A percentile compares a stretch with the other conserved stretches of the same genome.
These are phyloP conservation scores for Ochropacha duplaris DNA, from an alignment of 2,888 invertebrate species.

Conservation along the genomic window DNA sequence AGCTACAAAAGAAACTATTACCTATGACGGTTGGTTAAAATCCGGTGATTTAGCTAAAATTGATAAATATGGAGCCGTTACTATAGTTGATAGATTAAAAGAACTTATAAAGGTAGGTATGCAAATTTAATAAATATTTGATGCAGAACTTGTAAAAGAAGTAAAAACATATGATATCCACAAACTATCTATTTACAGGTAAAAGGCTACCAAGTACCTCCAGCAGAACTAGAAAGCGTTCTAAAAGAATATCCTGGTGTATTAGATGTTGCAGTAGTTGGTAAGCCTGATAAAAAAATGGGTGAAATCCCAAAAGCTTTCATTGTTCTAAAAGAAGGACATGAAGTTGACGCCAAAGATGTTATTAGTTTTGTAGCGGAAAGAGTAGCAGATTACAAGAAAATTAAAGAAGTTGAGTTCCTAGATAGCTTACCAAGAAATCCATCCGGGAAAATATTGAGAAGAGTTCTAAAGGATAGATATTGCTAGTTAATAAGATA, in stretches of 20 bases:
- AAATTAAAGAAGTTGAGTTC: slow-evolving; percentile 85
- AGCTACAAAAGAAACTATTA: slow-evolving; percentile 86
- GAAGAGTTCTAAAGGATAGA: slow-evolving; percentile 79
- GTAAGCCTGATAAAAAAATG: slow-evolving; percentile 84
- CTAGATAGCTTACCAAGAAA: slow-evolving; percentile 87
- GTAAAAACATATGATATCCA: no score
- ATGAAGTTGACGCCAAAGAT: slow-evolving; percentile 72
- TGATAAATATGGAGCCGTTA: slow-evolving; percentile 85
- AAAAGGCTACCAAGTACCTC: slow-evolving; percentile 90
- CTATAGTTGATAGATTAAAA: slow-evolving; percentile 88
- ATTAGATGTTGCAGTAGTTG: slow-evolving; percentile 91
- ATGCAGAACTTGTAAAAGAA: not conserved
- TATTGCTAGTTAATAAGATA: slow-evolving; percentile 27
- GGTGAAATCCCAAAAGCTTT: slow-evolving; percentile 91
- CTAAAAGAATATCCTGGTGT: slow-evolving; percentile 88
- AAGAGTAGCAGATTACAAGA: slow-evolving; percentile 89
- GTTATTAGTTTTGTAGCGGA: slow-evolving; percentile 84
- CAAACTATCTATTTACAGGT: slow-evolving; percentile 72
- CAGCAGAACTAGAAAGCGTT: slow-evolving; percentile 91
- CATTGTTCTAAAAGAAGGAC: slow-evolving; percentile 81
- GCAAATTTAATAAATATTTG: not conserved
- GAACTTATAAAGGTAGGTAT: slow-evolving; percentile 89
- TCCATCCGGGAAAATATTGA: slow-evolving; percentile 88
- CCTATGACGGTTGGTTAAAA: slow-evolving; percentile 88
- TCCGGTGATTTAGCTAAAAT: slow-evolving; percentile 87